A percentile compares a stretch with the other conserved stretches of the same genome.
Evolutionary conservation across 2,797 vertebrate species (phyloP).

Genomic region (Eidolon dupreanum): DNA sequence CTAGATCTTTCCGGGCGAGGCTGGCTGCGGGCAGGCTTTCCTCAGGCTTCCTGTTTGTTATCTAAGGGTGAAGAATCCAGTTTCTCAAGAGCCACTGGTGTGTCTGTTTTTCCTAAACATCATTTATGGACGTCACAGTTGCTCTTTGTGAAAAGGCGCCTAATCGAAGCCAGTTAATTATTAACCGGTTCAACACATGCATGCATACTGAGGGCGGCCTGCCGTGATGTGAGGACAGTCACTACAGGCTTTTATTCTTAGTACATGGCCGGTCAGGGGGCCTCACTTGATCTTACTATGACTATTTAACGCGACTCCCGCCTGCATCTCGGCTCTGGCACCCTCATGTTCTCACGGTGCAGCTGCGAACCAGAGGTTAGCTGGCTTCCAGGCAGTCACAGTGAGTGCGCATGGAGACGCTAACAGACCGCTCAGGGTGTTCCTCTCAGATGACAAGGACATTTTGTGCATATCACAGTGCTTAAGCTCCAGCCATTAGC

Average conservation of each 20-base stretch:
- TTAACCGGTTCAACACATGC: background rate
- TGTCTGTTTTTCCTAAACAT: constrained; percentile 47
- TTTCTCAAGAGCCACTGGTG: background rate
- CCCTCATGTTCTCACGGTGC: constrained; percentile 49
- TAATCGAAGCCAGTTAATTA: constrained; percentile 61
- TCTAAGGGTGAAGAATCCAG: background rate
- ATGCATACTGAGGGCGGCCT: background rate
- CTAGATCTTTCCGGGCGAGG: background rate
- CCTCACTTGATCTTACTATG: background rate
- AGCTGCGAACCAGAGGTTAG: constrained; percentile 61
- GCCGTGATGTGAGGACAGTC: background rate
- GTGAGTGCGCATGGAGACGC: constrained; percentile 48
- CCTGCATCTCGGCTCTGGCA: constrained; percentile 7
- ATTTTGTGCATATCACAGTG: background rate
- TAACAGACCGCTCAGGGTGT: background rate
- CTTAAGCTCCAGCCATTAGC: background rate
- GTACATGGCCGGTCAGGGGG: background rate
- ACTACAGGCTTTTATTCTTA: background rate
- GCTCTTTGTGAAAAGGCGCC: constrained; percentile 45
- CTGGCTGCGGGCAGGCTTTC: background rate
- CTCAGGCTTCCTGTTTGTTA: constrained; percentile 18
- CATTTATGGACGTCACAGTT: background rate
- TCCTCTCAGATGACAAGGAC: background rate
- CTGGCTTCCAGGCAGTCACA: constrained; percentile 62
- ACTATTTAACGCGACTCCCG: background rate